These are phyloP conservation scores for Agrypnus murinus DNA, from an alignment of 2,888 invertebrate genomes.

Conservation along the genomic window DNA sequence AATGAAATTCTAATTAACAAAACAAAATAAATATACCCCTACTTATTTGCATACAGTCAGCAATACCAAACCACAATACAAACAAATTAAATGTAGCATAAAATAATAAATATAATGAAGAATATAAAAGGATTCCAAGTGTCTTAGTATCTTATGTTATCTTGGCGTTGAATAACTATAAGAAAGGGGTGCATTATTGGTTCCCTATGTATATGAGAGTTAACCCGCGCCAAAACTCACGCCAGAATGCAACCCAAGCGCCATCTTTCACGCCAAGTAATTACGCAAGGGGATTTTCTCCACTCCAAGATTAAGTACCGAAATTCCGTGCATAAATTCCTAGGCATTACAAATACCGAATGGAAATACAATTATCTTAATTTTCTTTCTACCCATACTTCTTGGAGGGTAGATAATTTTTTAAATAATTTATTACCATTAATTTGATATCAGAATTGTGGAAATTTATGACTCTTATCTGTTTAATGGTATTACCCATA, in stretches of 20 bases:
- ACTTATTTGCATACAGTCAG: no score
- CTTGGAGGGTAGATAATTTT: constrained; percentile 65
- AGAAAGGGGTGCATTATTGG: constrained; percentile 51
- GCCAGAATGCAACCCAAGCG: constrained; percentile 65
- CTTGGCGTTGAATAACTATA: constrained; percentile 44
- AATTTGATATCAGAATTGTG: constrained; percentile 45
- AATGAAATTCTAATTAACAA: no score
- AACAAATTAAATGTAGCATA: no score
- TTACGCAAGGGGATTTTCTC: constrained; percentile 69
- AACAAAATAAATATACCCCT: no score
- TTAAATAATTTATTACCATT: constrained; percentile 57
- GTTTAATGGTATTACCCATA: neutral
- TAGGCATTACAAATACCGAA: constrained; percentile 68
- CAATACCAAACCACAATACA: no score
- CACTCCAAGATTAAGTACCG: constrained; percentile 68
- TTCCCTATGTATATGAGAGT: constrained; percentile 50
- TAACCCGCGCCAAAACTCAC: constrained; percentile 51
- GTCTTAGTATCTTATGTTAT: constrained; percentile 31
- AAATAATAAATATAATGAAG: neutral
- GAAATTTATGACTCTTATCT: constrained; percentile 20
- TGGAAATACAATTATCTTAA: constrained; percentile 70
- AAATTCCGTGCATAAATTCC: constrained; percentile 69
- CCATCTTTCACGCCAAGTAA: constrained; percentile 69
- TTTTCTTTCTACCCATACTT: constrained; percentile 66
- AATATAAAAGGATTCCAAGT: constrained; percentile 7